phyloP scores from a whole-genome alignment of 2,888 invertebrate genomes.

The Hypomecis punctinalis region DNA sequence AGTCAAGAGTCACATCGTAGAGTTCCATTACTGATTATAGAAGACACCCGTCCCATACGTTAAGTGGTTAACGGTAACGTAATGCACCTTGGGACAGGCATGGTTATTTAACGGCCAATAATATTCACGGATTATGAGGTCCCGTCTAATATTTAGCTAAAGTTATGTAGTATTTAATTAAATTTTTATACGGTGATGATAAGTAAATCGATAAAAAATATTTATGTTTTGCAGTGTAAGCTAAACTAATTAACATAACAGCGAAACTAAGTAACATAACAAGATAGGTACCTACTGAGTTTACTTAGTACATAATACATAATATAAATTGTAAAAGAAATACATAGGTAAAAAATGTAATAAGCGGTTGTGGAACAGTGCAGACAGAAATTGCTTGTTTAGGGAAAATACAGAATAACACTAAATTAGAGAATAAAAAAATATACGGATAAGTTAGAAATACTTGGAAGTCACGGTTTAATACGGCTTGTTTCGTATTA shows the following conservation, averaged over 20 bases:
- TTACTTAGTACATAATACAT: too few species aligned
- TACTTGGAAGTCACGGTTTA: slow-evolving; percentile 16
- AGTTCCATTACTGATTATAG: slow-evolving; percentile 14
- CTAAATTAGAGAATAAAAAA: neutral
- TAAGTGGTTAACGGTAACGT: slow-evolving; percentile 41
- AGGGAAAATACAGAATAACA: slow-evolving; percentile 8
- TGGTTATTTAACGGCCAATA: slow-evolving; percentile 27
- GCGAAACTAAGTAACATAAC: too few species aligned
- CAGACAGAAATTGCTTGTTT: neutral
- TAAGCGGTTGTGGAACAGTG: neutral
- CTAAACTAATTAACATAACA: too few species aligned
- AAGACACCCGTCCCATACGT: slow-evolving; percentile 7
- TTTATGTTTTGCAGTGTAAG: too few species aligned
- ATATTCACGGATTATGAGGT: slow-evolving; percentile 12
- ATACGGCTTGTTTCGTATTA: slow-evolving; percentile 14
- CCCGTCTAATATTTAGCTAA: neutral
- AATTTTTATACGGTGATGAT: too few species aligned
- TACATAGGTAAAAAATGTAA: neutral
- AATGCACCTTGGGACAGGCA: slow-evolving; percentile 28
- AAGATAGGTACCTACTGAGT: too few species aligned
- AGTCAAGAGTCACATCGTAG: neutral
- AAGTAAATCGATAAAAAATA: too few species aligned
- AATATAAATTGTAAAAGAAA: too few species aligned
- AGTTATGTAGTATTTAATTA: too few species aligned
- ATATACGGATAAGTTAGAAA: slow-evolving; percentile 9